phyloP scores from a whole-genome alignment of 2,113 vertebrate species.

The Microtus oregoni region DNA sequence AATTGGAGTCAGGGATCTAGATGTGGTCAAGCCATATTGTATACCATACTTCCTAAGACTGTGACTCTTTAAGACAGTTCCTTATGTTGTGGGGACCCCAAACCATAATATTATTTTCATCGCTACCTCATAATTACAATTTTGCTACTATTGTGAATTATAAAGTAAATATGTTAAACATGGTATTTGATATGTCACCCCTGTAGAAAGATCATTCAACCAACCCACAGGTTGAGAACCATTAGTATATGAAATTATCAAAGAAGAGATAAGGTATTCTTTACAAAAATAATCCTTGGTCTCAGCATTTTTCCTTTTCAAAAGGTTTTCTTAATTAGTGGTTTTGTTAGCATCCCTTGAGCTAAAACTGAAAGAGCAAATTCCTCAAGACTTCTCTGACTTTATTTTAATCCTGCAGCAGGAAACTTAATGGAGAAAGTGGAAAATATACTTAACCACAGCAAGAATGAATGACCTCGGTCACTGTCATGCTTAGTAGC shows the following conservation, averaged over 20 bases:
- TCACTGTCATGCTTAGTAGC: neutral
- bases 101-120: neutral
- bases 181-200: neutral
- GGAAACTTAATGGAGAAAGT: neutral
- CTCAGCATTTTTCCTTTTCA: neutral
- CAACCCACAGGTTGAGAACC: neutral
- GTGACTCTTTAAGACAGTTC: neutral
- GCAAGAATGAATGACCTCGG: neutral
- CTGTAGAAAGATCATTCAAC: neutral
- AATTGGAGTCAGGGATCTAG: neutral
- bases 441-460: neutral
- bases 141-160: neutral
- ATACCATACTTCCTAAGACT: neutral
- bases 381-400: neutral
- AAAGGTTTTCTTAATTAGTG: neutral
- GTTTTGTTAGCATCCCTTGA: neutral
- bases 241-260: neutral
- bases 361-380: neutral
- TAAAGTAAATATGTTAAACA: neutral
- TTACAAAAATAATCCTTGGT: neutral
- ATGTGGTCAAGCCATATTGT: neutral
- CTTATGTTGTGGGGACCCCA: accelerated
- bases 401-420: neutral
- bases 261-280: neutral
- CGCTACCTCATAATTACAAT: neutral